Evolutionary conservation across 2,113 vertebrate species (phyloP), one percentile per base, ranked within the genome.

Genomic region (Leptodactylus fuscus): DNA sequence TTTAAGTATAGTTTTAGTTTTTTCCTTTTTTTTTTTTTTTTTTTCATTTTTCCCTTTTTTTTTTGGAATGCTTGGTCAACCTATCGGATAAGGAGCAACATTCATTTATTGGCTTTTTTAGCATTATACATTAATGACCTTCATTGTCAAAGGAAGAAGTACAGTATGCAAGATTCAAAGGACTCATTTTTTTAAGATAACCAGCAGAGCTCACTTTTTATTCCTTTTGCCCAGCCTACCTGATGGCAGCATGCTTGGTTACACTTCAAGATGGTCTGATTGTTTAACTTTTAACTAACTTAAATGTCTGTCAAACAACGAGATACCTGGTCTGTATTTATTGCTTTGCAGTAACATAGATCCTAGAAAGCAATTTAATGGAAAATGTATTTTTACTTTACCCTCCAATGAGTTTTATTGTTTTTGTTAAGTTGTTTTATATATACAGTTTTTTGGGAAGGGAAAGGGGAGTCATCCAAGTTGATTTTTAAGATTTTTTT

Each of bases 51-150:
- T 29, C 88, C 88, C 91, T 44, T 44, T 44, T 90, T 94, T 91
- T 93, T 94, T 95, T 92, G 91, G 94, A 95, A 95, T 94, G 93
- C 95, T 95, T 96, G 96, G 95, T 96, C 93, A 93, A 96, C 93
- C 90, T 90, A 95, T 93, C 93, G 93, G 94, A 92, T 88, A 90
- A 94, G 92, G 94, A 94, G 92, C 87, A 90, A 90, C 89, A 90
- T 92, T 89, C 83, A 88, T 95, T 94, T 95, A 87, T 94, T 94
- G 92, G 94, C 95, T 94, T 94, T 89, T 95, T 92, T 94, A 70
- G 77, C 58, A 81, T 90, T 91, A 88, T 92, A 89, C 89, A 87
- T 82, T 88, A 90, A 90, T 91, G 84, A 81, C 73, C 85, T 90
- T 92, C 92, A 79, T 73, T 79, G 11, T 32, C 81, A 92, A 90